Evolutionary conservation across 2,113 vertebrate genomes (phyloP).

Genomic region (Ptyas mucosa): DNA sequence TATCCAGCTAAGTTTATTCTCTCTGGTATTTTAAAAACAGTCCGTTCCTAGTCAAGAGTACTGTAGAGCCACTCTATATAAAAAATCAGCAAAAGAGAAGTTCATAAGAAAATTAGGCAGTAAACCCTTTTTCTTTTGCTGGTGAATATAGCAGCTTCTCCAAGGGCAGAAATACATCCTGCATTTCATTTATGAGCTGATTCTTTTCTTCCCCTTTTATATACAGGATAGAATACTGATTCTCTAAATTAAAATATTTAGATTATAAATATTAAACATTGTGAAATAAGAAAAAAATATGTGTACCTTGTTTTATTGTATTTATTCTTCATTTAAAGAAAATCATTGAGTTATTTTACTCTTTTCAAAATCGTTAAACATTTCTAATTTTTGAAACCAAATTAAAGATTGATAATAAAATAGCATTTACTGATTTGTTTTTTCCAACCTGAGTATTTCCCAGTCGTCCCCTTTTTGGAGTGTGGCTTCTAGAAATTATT

Average conservation of each 20-base stretch:
- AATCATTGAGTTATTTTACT: not conserved
- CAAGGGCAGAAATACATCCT: not conserved
- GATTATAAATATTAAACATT: not conserved
- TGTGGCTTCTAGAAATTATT: not conserved
- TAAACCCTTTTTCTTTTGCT: not conserved
- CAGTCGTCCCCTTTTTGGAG: not conserved
- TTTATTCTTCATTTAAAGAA: not conserved
- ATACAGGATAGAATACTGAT: not conserved
- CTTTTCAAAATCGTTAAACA: not conserved
- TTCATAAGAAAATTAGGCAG: not conserved
- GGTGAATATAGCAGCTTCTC: not conserved
- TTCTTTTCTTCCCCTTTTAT: not conserved
- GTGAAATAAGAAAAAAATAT: not conserved
- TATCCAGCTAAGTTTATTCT: not conserved
- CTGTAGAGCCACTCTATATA: not conserved
- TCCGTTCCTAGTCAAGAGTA: not conserved
- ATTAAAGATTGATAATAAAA: not conserved
- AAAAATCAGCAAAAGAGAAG: not conserved
- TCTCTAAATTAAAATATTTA: not conserved
- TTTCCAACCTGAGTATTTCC: not conserved
- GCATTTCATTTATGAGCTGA: not conserved
- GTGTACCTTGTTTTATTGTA: not conserved
- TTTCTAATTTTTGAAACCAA: not conserved
- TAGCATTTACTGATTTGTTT: not conserved
- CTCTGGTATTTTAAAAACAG: not conserved